Percentiles rank a stretch among this genome's conserved stretches.
Evolutionary conservation across 2,113 vertebrate genomes (phyloP).

Genomic region (Anguilla japonica): DNA sequence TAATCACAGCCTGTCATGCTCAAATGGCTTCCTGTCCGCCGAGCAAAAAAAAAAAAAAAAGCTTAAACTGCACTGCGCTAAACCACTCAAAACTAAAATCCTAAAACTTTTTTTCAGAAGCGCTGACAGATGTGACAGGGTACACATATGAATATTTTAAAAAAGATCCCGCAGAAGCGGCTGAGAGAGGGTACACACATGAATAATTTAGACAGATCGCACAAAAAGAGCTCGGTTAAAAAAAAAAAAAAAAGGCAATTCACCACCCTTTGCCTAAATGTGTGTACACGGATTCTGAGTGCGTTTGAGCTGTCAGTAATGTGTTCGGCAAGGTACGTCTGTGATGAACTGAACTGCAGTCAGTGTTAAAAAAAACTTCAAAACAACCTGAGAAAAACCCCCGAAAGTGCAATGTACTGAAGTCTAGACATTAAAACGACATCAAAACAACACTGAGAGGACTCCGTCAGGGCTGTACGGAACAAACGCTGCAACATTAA

Average conservation of each 20-base stretch:
- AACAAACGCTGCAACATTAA: too few relatives aligned
- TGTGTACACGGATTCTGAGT: neutral
- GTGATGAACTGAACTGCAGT: neutral
- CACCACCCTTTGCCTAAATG: neutral
- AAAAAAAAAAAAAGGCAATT: neutral
- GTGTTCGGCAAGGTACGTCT: neutral
- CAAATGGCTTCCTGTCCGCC: neutral
- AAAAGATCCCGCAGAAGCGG: too few relatives aligned
- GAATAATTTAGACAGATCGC: neutral
- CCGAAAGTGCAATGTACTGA: neutral
- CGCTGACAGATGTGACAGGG: neutral
- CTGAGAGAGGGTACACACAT: neutral
- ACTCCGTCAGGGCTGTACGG: neutral
- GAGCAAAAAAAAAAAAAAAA: neutral
- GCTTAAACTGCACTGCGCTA: neutral
- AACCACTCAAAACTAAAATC: neutral
- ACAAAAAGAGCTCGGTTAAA: too few relatives aligned
- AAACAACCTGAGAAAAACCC: neutral
- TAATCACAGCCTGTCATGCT: neutral
- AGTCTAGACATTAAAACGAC: neutral
- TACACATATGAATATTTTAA: too few relatives aligned
- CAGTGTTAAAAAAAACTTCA: too few relatives aligned
- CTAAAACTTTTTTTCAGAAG: neutral
- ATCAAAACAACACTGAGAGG: neutral
- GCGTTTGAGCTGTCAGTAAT: neutral